phyloP scores from a whole-genome alignment of 2,888 invertebrate genomes.

The Acanthosepion pharaonis region DNA sequence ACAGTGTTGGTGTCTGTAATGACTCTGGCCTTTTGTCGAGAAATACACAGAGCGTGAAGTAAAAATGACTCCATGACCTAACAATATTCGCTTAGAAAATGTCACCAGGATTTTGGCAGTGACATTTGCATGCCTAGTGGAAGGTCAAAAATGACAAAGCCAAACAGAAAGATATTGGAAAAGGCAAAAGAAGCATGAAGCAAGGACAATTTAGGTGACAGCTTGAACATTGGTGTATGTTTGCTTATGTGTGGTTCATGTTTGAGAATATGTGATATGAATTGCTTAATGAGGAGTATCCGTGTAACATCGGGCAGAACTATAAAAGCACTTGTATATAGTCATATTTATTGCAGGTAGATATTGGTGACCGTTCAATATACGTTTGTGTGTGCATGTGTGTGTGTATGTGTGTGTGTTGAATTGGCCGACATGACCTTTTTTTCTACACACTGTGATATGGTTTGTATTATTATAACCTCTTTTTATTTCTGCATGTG shows the following conservation, averaged over 20 bases:
- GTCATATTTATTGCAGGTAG: too few species aligned
- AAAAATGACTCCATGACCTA: neutral
- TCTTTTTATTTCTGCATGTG: too few species aligned
- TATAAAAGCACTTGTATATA: too few species aligned
- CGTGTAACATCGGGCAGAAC: too few species aligned
- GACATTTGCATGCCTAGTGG: neutral
- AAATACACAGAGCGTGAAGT: neutral
- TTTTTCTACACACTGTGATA: too few species aligned
- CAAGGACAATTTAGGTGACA: neutral
- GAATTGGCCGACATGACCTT: too few species aligned
- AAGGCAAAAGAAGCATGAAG: neutral
- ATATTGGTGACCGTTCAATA: too few species aligned
- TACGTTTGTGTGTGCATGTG: too few species aligned
- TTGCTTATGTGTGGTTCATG: neutral
- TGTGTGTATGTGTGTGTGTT: too few species aligned
- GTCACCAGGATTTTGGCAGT: constrained; percentile 33
- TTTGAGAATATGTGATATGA: neutral
- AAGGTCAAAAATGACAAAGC: neutral
- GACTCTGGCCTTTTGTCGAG: neutral
- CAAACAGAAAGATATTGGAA: neutral
- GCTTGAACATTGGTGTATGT: neutral
- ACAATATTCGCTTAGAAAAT: neutral
- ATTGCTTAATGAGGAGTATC: neutral
- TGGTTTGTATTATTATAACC: too few species aligned
- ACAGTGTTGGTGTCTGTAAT: neutral